phyloP scores from a whole-genome alignment of 2,797 vertebrate genomes.

The Schizopygopsis pylzovi region DNA sequence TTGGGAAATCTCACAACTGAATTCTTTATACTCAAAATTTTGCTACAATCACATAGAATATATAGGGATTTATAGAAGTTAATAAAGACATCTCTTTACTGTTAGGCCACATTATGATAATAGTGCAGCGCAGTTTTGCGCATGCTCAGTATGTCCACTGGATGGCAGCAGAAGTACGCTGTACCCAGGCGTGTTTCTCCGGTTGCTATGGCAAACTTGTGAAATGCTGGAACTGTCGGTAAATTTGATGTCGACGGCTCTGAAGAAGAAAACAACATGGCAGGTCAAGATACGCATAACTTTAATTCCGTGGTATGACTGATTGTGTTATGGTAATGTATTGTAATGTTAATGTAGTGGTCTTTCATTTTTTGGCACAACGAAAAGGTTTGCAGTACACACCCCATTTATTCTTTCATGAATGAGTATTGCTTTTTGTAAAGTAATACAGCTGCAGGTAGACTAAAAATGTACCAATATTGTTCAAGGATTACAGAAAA shows the following conservation, averaged over 20 bases:
- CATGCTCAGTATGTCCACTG: slow-evolving; percentile 16
- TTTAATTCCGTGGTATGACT: slow-evolving; percentile 3
- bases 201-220: slow-evolving; percentile 21
- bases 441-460: neutral
- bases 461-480: neutral
- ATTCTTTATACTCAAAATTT: neutral
- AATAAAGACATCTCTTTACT: neutral
- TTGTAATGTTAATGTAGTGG: neutral
- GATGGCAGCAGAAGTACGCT: slow-evolving; percentile 9
- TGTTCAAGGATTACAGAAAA: slow-evolving; percentile 60
- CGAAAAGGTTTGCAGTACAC: neutral
- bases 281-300: neutral
- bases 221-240: neutral
- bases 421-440: neutral
- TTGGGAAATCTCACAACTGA: neutral
- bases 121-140: neutral
- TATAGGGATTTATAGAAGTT: neutral
- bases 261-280: neutral
- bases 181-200: neutral
- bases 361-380: neutral
- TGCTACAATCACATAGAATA: neutral
- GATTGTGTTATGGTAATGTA: neutral
- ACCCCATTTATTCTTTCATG: neutral
- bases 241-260: neutral
- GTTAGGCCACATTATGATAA: neutral